Percentiles rank a stretch among this genome's conserved stretches.
Conservation (phyloP, 2,888 invertebrate genomes). For the Lasius fuliginosus region DNA sequence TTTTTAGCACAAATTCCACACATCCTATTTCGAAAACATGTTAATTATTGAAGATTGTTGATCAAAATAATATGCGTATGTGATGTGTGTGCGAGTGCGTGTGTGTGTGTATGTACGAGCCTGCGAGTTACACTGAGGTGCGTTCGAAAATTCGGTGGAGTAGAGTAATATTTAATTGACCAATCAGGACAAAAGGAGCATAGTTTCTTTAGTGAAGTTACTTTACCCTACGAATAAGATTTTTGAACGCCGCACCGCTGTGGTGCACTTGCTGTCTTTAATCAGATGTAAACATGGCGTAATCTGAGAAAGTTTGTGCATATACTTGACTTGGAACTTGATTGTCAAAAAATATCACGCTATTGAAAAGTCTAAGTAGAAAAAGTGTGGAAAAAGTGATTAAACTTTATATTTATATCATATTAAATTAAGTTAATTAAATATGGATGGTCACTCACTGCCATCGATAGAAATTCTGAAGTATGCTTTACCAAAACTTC, state of each 20-base stretch:
- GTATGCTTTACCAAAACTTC: slow-evolving; percentile 73
- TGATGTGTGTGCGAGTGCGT: too few relatives aligned
- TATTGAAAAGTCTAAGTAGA: neutral
- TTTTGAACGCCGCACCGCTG: neutral
- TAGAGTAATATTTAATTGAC: neutral
- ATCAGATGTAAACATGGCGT: neutral
- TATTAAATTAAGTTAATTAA: neutral
- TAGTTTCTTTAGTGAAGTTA: neutral
- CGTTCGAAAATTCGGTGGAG: too few relatives aligned
- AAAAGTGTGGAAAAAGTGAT: neutral
- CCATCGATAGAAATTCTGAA: slow-evolving; percentile 65
- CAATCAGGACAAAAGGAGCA: neutral
- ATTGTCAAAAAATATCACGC: neutral
- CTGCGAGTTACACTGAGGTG: too few relatives aligned
- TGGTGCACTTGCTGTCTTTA: neutral
- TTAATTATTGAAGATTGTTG: too few relatives aligned
- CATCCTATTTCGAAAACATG: too few relatives aligned
- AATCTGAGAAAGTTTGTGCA: too few relatives aligned
- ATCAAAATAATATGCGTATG: too few relatives aligned
- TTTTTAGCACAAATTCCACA: too few relatives aligned
- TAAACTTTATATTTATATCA: neutral
- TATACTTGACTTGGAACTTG: too few relatives aligned
- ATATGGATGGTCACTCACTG: neutral
- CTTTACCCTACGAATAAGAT: neutral
- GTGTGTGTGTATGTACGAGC: too few relatives aligned